Conservation (phyloP, 37 sponge, comb jelly and placozoan species). For the Aplysina aerophoba region DNA sequence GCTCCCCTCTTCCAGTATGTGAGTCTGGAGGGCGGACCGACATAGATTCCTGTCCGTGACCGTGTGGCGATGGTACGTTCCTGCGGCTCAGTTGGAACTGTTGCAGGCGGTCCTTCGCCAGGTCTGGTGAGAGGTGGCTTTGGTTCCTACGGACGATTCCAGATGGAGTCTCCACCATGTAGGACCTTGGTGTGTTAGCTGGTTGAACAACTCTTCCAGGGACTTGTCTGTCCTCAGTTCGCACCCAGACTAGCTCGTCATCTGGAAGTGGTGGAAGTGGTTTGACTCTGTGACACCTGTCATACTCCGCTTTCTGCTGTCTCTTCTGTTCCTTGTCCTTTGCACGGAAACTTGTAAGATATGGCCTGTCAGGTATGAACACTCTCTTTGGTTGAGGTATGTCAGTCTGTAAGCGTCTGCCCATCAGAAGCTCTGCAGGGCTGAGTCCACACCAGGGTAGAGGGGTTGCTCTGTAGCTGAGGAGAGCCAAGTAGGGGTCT, state of each 20-base stretch:
- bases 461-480: slow-evolving; percentile 18
- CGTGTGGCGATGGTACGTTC: too few relatives aligned
- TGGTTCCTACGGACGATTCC: slow-evolving; percentile 19
- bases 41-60: too few relatives aligned
- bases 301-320: slow-evolving; percentile 9
- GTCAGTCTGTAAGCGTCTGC: slow-evolving; percentile 2
- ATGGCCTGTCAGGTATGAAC: slow-evolving; percentile 22
- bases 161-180: slow-evolving; percentile 15
- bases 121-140: too few relatives aligned
- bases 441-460: slow-evolving; percentile 34
- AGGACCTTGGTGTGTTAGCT: slow-evolving; percentile 8
- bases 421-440: slow-evolving; percentile 31
- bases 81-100: too few relatives aligned
- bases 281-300: background rate
- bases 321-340: background rate
- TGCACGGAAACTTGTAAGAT: background rate
- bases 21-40: too few relatives aligned
- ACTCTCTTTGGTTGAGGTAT: background rate
- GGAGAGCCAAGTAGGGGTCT: slow-evolving; percentile 10
- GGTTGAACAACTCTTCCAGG: background rate
- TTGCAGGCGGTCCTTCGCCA: too few relatives aligned
- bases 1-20: too few relatives aligned
- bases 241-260: slow-evolving; percentile 22
- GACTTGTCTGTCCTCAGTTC: slow-evolving; percentile 16
- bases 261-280: background rate